Evolutionary conservation across 2,797 vertebrate species (phyloP).

Genomic region (Morus bassanus): DNA sequence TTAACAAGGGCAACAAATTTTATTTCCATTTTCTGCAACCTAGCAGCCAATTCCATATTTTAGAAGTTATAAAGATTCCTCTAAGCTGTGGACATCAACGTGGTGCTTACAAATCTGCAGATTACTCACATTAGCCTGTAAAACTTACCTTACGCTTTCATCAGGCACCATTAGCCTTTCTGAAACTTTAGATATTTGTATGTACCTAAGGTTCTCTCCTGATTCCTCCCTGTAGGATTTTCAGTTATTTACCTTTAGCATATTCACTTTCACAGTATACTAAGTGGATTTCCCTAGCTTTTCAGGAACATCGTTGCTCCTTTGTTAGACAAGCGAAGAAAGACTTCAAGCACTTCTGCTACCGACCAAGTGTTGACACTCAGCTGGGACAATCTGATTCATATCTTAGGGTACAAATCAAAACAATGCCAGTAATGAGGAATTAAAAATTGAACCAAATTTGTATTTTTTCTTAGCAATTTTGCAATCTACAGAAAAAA

Average conservation of each 20-base stretch:
- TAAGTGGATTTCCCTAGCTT: slow-evolving; percentile 11
- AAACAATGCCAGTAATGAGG: slow-evolving; percentile 2
- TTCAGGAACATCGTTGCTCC: not conserved
- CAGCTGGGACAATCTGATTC: not conserved
- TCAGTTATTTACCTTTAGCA: slow-evolving; percentile 8
- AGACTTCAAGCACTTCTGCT: not conserved
- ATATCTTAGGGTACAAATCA: not conserved
- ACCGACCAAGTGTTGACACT: not conserved
- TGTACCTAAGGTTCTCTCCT: not conserved
- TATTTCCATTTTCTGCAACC: not conserved
- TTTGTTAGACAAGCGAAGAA: not conserved
- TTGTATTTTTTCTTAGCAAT: not conserved
- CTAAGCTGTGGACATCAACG: slow-evolving; percentile 34
- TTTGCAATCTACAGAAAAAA: not conserved
- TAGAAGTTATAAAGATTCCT: not conserved
- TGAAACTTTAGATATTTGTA: slow-evolving; percentile 25
- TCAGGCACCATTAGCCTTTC: slow-evolving; percentile 46
- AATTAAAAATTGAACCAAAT: not conserved
- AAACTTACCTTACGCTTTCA: slow-evolving; percentile 38
- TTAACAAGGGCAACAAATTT: not conserved
- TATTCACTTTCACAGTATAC: not conserved
- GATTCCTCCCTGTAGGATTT: slow-evolving; percentile 14
- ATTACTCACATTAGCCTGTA: slow-evolving; percentile 43
- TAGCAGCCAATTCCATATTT: not conserved
- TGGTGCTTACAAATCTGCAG: slow-evolving; percentile 37